Evolutionary conservation across 1,140 invertebrate genomes (phyloP).

Genomic region (Lordiphosa clarofinis): DNA sequence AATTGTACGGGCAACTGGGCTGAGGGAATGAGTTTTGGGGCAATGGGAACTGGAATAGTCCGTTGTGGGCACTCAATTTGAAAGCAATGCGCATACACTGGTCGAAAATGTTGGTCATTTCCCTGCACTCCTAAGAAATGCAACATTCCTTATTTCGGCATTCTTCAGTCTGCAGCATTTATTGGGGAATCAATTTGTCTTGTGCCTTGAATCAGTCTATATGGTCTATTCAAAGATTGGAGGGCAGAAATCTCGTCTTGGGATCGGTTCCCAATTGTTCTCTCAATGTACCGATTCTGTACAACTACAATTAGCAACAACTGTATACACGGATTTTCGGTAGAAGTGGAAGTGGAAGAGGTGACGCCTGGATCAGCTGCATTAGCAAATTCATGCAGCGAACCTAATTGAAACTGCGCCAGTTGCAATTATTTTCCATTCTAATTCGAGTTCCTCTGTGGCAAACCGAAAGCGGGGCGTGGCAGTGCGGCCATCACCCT

Average conservation of each 20-base stretch:
- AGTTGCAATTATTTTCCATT: constrained; percentile 73
- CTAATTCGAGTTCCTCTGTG: constrained; percentile 57
- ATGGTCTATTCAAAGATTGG: no score
- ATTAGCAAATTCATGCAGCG: constrained; percentile 53
- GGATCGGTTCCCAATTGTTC: no score
- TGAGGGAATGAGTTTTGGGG: constrained; percentile 5
- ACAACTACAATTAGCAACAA: constrained; percentile 6
- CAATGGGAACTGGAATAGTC: constrained; percentile 7
- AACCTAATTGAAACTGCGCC: constrained; percentile 66
- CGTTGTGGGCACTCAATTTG: constrained; percentile 51
- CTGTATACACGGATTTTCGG: neutral
- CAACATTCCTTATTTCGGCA: no score
- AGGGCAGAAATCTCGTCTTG: no score
- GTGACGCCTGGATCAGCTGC: constrained; percentile 29
- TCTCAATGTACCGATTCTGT: neutral
- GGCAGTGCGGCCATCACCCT: neutral
- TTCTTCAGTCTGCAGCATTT: no score
- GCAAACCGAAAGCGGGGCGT: neutral
- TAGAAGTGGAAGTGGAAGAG: neutral
- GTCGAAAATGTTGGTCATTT: neutral
- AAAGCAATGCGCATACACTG: constrained; percentile 15
- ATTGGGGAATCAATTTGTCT: no score
- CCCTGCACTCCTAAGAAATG: no score
- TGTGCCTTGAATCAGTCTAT: no score
- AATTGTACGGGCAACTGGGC: constrained; percentile 33